Conservation (phyloP, 2,797 vertebrate genomes). For the Ispidina lecontei region DNA sequence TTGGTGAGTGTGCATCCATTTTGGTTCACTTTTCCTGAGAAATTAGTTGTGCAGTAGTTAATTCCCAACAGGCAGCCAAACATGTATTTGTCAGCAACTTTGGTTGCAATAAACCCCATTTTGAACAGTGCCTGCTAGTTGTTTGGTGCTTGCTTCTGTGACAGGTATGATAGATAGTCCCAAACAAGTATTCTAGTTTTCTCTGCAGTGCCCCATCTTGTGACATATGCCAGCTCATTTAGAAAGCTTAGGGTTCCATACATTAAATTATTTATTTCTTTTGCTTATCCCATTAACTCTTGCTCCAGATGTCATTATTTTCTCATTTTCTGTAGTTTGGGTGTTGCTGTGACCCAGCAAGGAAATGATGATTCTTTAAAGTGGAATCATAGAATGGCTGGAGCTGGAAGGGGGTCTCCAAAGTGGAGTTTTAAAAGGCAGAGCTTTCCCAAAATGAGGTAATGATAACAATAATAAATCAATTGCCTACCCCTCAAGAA, state of each 20-base stretch:
- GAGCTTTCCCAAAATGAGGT: not conserved
- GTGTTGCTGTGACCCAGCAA: not conserved
- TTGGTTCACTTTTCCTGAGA: too few species aligned
- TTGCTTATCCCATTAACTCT: not conserved
- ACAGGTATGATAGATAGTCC: not conserved
- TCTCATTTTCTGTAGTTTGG: not conserved
- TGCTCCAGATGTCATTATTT: not conserved
- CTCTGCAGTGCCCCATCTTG: not conserved
- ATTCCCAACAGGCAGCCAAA: too few species aligned
- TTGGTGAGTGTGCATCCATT: too few species aligned
- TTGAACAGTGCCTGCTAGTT: too few species aligned
- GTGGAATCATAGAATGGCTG: not conserved
- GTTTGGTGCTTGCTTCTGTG: too few species aligned
- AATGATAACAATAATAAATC: slow-evolving; percentile 9
- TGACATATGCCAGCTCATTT: not conserved
- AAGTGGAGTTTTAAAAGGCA: not conserved
- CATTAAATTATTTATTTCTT: not conserved
- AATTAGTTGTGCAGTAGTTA: too few species aligned
- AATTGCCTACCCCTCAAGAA: not conserved
- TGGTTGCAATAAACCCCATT: too few species aligned
- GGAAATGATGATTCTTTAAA: not conserved
- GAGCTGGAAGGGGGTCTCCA: too few species aligned
- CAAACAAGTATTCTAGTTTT: not conserved
- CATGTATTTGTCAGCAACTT: too few species aligned
- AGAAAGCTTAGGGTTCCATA: not conserved